phyloP scores from a whole-genome alignment of 2,113 vertebrate species.

The Pampusana beccarii region DNA sequence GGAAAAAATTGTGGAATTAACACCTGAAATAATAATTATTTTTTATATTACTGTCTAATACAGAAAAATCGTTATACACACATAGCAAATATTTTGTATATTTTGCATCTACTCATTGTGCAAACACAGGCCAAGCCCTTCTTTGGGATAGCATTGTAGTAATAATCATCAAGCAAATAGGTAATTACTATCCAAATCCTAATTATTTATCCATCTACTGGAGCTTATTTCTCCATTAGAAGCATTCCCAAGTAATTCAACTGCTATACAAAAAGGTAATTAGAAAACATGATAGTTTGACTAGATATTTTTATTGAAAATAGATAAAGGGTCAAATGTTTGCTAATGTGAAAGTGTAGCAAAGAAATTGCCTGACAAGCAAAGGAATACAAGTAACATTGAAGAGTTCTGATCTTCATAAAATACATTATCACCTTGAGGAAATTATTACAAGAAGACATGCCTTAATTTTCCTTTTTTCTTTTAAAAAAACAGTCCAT shows the following conservation, averaged over 20 bases:
- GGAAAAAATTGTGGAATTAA: neutral
- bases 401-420: neutral
- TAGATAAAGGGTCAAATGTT: neutral
- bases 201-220: neutral
- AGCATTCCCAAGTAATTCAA: neutral
- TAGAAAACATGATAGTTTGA: neutral
- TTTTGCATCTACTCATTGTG: neutral
- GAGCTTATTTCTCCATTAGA: neutral
- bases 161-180: neutral
- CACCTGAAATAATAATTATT: neutral
- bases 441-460: neutral
- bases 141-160: neutral
- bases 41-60: neutral
- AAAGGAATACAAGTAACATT: neutral
- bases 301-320: neutral
- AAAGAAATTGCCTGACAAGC: neutral
- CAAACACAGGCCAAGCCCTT: neutral
- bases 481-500: neutral
- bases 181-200: neutral
- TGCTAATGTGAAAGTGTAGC: neutral
- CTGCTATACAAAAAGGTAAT: neutral
- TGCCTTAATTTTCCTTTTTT: neutral
- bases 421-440: neutral
- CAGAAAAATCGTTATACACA: neutral
- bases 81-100: neutral